phyloP scores from a whole-genome alignment of 2,113 vertebrate species.

The Trichechus manatus region DNA sequence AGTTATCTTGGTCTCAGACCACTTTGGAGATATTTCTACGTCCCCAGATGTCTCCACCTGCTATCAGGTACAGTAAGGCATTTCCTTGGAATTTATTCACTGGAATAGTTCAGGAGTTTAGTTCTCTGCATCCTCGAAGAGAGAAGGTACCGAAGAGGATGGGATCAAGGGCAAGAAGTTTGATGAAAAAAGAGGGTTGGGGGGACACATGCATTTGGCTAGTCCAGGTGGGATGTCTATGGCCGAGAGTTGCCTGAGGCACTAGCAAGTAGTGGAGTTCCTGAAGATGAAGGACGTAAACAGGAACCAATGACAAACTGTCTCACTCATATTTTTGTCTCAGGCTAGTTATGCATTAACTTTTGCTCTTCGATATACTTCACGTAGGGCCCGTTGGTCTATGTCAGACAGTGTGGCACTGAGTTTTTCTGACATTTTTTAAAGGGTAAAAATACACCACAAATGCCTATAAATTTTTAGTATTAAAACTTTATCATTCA shows the following conservation, averaged over 20 bases:
- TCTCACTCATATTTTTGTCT: neutral
- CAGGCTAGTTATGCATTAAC: neutral
- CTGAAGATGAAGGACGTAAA: neutral
- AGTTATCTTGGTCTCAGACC: neutral
- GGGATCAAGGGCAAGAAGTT: neutral
- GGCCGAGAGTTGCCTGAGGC: neutral
- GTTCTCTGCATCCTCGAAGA: neutral
- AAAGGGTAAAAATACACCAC: neutral
- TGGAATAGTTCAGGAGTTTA: neutral
- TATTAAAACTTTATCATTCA: slow-evolving; percentile 13
- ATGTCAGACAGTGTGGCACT: neutral
- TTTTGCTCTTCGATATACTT: neutral
- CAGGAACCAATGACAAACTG: neutral
- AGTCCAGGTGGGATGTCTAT: neutral
- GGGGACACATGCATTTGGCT: neutral
- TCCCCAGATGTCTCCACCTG: neutral
- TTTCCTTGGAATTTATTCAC: slow-evolving; percentile 18
- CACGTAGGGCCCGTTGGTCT: neutral
- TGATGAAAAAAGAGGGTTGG: neutral
- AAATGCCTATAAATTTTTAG: neutral
- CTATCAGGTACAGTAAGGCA: neutral
- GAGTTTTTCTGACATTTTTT: slow-evolving; percentile 52
- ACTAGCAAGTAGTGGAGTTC: neutral
- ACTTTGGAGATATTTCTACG: neutral
- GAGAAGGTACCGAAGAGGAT: neutral